These are phyloP conservation scores for Trididemnum nubilum DNA, from an alignment of 23 tunicate species.

Conservation along the genomic window DNA sequence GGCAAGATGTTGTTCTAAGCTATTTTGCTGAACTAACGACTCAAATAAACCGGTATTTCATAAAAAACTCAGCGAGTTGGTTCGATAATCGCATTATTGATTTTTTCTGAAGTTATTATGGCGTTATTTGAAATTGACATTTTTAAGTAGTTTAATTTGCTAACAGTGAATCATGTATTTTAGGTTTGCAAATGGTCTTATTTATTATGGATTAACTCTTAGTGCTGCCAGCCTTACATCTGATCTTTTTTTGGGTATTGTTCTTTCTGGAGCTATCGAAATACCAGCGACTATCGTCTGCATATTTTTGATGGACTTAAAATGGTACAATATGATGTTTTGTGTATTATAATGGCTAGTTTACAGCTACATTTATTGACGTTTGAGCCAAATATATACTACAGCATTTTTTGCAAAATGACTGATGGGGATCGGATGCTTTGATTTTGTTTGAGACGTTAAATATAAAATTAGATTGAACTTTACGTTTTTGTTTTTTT, in stretches of 20 bases:
- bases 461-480: no score
- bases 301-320: constrained; percentile 50
- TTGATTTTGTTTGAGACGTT: no score
- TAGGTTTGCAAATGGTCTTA: constrained; percentile 71
- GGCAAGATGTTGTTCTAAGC: no score
- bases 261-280: constrained; percentile 69
- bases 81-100: no score
- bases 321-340: constrained; percentile 28
- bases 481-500: background rate
- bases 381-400: background rate
- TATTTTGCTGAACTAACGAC: no score
- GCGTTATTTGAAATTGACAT: no score
- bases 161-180: no score
- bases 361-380: background rate
- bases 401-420: background rate
- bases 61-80: no score
- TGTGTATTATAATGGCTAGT: background rate
- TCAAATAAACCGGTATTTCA: no score
- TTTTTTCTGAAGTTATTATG: no score
- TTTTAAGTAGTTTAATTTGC: no score
- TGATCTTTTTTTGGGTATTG: constrained; percentile 55
- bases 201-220: constrained; percentile 78
- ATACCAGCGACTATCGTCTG: constrained; percentile 50
- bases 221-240: constrained; percentile 54
- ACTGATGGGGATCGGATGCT: no score